Conservation (phyloP, 2,797 vertebrate genomes). For the Coregonus ussuriensis region DNA sequence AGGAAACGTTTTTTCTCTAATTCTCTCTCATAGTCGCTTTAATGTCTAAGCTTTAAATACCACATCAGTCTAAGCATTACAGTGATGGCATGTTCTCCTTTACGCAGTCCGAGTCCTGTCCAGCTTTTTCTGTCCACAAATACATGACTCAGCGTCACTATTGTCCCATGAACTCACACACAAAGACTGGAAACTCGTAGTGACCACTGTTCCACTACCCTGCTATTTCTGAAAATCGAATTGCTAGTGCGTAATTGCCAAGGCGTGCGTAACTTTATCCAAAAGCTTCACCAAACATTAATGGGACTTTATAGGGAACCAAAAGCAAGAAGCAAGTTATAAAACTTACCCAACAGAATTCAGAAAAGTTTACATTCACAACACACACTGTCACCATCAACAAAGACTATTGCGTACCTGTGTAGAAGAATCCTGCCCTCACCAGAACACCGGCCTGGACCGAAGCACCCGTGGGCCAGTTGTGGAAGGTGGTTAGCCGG, state of each 20-base stretch:
- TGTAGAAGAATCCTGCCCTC: constrained; percentile 91
- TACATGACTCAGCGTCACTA: constrained; percentile 72
- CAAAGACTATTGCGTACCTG: constrained; percentile 69
- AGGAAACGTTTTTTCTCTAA: background rate
- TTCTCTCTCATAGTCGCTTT: background rate
- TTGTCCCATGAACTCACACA: constrained; percentile 64
- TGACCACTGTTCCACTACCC: constrained; percentile 39
- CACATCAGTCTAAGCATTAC: background rate
- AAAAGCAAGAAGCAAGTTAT: background rate
- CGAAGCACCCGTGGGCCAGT: constrained; percentile 76
- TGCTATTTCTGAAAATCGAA: constrained; percentile 44
- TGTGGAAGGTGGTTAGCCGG: constrained; percentile 80
- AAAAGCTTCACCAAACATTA: background rate
- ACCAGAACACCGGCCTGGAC: constrained; percentile 79
- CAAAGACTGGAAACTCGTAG: constrained; percentile 61
- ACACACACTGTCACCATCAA: background rate
- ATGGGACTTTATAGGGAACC: background rate
- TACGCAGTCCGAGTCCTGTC: constrained; percentile 63
- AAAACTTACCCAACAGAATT: background rate
- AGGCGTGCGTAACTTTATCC: background rate
- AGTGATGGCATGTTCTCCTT: constrained; percentile 57
- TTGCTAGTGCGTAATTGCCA: constrained; percentile 21
- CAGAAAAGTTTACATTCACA: background rate
- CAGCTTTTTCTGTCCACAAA: constrained; percentile 73
- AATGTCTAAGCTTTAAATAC: background rate